Evolutionary conservation across 2,113 vertebrate genomes (phyloP).

Genomic region (Rhea pennata): DNA sequence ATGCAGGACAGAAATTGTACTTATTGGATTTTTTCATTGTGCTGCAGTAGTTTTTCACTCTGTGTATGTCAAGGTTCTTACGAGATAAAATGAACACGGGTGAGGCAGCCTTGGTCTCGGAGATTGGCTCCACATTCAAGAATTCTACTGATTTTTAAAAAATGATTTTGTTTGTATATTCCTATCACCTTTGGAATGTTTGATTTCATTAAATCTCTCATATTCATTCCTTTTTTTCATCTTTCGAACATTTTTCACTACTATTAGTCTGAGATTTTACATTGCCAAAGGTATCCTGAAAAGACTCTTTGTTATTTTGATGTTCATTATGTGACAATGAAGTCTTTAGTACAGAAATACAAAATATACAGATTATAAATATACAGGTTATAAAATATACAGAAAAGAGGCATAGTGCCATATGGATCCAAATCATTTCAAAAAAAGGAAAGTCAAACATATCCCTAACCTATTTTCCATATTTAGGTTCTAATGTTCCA

Average conservation of each 20-base stretch:
- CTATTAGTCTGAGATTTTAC: not conserved
- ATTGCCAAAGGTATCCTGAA: not conserved
- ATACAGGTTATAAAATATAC: no score
- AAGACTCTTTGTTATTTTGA: not conserved
- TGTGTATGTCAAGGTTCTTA: slow-evolving; percentile 36
- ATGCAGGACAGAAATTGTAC: not conserved
- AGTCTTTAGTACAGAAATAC: not conserved
- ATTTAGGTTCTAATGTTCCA: not conserved
- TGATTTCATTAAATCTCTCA: not conserved
- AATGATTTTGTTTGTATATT: not conserved
- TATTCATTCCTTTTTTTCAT: not conserved
- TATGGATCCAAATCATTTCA: not conserved
- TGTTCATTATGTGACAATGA: not conserved
- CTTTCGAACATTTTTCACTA: not conserved
- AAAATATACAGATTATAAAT: not conserved
- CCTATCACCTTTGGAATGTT: slow-evolving; percentile 9
- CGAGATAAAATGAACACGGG: not conserved
- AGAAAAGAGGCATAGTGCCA: not conserved
- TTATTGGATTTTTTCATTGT: slow-evolving; percentile 49
- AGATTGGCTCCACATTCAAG: slow-evolving; percentile 24
- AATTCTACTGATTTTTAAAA: slow-evolving; percentile 15
- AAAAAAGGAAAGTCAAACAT: not conserved
- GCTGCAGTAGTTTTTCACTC: slow-evolving; percentile 39
- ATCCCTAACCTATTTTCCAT: not conserved
- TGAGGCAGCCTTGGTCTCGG: slow-evolving; percentile 23